Evolutionary conservation across 2,888 invertebrate species (phyloP), one percentile per base, ranked within the genome.

Genomic region (Pheosia tremula): DNA sequence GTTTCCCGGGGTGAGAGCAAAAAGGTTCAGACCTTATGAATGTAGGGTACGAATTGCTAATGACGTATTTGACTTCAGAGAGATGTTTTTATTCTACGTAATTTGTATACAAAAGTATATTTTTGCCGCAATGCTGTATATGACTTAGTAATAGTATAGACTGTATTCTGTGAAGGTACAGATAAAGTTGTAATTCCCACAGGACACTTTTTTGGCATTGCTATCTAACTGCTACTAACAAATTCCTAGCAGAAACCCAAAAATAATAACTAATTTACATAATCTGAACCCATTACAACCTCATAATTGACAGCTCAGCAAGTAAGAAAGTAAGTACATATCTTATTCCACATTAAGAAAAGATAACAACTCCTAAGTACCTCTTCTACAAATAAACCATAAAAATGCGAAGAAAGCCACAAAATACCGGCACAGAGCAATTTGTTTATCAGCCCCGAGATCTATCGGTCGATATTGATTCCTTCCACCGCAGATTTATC

Each of bases 41-140:
- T 53, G n/a, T 37, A 7, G 53, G 5, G 37, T 50, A 37, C 37
- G 53, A 53, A 53, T 50, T 24, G 50, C 50, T 50, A 53, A 53
- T 53, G 37, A 11, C 24, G 24, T 24, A 53, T 38, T 37, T 53
- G 11, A 37, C 37, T 53, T 53, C 10, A 53, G 50, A 7, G 24
- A 50, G 24, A 5, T 24, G 24, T n/a, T 50, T 24, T 50, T 50
- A 50, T 50, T 50, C 24, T 24, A 50, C 7, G 50, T 50, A 24
- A 50, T 50, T 50, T 50, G 50, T 24, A 24, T 24, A 50, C 24
- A 50, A 4, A 49, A 24, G 24, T 24, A 50, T 50, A 7, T 50
- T 50, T 24, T 50, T 47, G n/a, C 47, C 47, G 47, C 47, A n/a
- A 47, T 47, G 5, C 47, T 47, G 47, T n/a, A 9, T 47, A 47